Evolutionary conservation across 2,888 invertebrate species (phyloP).

Genomic region (Hypsopygia costalis): DNA sequence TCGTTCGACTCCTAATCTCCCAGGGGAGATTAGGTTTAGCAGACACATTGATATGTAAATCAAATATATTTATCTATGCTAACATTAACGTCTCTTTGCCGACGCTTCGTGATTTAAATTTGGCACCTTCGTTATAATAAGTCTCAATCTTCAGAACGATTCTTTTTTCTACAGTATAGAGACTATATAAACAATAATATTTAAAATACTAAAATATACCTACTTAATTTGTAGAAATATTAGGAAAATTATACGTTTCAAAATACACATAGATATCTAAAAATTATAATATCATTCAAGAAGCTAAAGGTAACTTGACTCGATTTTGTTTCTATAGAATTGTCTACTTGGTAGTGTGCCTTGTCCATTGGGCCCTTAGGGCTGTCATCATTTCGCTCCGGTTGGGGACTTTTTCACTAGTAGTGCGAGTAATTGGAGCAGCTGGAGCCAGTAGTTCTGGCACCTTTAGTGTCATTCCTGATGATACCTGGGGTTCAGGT

Average conservation of each 20-base stretch:
- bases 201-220: constrained; percentile 15
- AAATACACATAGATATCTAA: constrained; percentile 15
- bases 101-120: constrained; percentile 34
- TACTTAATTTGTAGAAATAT: constrained; percentile 21
- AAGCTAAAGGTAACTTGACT: constrained; percentile 42
- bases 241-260: constrained; percentile 21
- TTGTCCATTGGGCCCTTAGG: constrained; percentile 90
- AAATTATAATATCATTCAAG: constrained; percentile 25
- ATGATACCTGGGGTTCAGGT: constrained; percentile 33
- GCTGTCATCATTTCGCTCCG: constrained; percentile 92
- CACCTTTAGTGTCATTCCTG: constrained; percentile 79
- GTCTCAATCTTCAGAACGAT: constrained; percentile 31
- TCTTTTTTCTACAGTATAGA: constrained; percentile 20
- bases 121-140: constrained; percentile 41
- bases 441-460: constrained; percentile 77
- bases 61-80: constrained; percentile 24
- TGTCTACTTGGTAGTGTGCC: constrained; percentile 91
- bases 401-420: constrained; percentile 92
- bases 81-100: constrained; percentile 23
- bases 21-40: constrained; percentile 6
- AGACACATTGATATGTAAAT: constrained; percentile 33
- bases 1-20: too few relatives aligned
- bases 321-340: constrained; percentile 20
- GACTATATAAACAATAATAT: constrained; percentile 19
- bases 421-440: constrained; percentile 86